phyloP scores from a whole-genome alignment of 1,140 invertebrate genomes.

The Trissolcus basalis region DNA sequence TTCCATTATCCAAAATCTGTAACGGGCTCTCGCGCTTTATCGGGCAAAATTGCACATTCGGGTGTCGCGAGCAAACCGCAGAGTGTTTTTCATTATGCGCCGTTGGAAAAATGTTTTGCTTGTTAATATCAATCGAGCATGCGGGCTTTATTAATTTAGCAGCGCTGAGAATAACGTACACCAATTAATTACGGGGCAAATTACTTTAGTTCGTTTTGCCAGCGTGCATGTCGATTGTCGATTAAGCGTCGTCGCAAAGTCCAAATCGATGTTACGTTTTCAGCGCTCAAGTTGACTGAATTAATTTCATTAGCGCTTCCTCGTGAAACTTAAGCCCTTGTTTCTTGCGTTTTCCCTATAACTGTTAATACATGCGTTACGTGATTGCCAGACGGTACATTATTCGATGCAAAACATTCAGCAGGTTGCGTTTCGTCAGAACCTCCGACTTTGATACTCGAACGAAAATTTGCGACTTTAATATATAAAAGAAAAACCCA shows the following conservation, averaged over 20 bases:
- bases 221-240: slow-evolving; percentile 48
- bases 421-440: no score
- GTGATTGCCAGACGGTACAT: slow-evolving; percentile 1
- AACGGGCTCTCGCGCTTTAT: slow-evolving; percentile 19
- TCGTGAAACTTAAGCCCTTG: slow-evolving; percentile 26
- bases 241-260: slow-evolving; percentile 29
- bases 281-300: slow-evolving; percentile 39
- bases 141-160: slow-evolving; percentile 32
- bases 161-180: slow-evolving; percentile 20
- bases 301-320: slow-evolving; percentile 55
- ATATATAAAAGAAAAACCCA: no score
- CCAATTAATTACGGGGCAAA: slow-evolving; percentile 50
- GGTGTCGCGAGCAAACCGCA: no score
- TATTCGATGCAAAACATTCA: neutral
- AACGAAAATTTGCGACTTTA: no score
- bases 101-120: neutral
- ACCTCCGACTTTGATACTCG: no score
- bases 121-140: slow-evolving; percentile 43
- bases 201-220: slow-evolving; percentile 33
- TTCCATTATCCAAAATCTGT: slow-evolving; percentile 15
- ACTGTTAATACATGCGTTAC: slow-evolving; percentile 31
- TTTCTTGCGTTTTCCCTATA: slow-evolving; percentile 32
- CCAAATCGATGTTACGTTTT: slow-evolving; percentile 50
- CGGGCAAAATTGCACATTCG: slow-evolving; percentile 4
- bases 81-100: no score